Percentiles rank a stretch among this genome's conserved stretches.
phyloP scores from a whole-genome alignment of 2,113 vertebrate genomes.

The Xenopus laevis region DNA sequence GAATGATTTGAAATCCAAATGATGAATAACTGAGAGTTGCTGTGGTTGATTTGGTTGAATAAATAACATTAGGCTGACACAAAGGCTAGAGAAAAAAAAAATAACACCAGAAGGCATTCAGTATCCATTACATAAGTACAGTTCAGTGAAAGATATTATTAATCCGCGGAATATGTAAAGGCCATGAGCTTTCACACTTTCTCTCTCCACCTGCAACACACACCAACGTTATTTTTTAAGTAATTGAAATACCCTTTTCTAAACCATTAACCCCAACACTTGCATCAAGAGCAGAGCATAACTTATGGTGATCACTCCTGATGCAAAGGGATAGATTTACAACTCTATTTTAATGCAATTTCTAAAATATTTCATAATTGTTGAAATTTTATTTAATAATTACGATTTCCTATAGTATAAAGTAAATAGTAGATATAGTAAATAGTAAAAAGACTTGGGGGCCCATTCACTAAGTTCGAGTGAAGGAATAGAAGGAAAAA shows the following conservation, averaged over 20 bases:
- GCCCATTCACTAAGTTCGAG: no score
- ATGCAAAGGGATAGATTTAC: no score
- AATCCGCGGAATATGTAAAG: background rate
- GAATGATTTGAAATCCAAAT: constrained; percentile 10
- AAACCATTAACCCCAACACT: background rate
- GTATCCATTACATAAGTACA: constrained; percentile 1
- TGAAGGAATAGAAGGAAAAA: no score
- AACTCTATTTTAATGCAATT: no score
- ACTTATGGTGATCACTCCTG: background rate
- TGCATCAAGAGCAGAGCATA: background rate
- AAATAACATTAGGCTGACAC: constrained; percentile 26
- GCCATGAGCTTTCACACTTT: no score
- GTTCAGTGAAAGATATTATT: constrained; percentile 2
- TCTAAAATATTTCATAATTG: no score
- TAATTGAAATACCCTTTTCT: background rate
- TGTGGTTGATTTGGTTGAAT: constrained; percentile 20
- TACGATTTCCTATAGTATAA: no score
- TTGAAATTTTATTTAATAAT: no score
- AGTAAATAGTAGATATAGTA: no score
- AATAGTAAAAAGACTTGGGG: no score
- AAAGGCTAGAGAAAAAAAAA: constrained; percentile 10
- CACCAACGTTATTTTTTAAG: background rate
- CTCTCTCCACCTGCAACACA: background rate
- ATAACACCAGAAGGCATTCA: constrained; percentile 21
- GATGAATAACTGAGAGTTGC: constrained; percentile 12